Conservation (phyloP, 2,797 vertebrate genomes). For the Sarcoramphus papa region DNA sequence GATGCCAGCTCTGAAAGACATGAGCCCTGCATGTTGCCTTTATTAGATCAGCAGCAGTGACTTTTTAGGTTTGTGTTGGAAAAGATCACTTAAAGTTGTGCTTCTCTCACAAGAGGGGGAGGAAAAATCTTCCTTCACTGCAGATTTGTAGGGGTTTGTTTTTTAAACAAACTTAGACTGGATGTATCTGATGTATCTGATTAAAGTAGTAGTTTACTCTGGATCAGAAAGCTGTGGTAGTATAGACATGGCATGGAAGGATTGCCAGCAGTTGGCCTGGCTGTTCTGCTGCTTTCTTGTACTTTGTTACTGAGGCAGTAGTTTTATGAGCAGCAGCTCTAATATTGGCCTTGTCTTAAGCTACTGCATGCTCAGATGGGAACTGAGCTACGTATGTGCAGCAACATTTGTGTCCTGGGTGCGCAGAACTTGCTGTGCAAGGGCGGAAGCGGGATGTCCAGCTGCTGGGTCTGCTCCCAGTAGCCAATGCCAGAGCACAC, state of each 20-base stretch:
- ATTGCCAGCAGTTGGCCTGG: not conserved
- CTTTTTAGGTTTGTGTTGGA: not conserved
- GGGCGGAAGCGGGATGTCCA: not conserved
- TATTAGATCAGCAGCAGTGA: not conserved
- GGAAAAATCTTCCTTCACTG: not conserved
- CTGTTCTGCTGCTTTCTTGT: not conserved
- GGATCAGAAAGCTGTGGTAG: not conserved
- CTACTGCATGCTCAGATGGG: not conserved
- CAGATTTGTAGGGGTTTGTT: not conserved
- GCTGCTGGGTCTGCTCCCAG: not conserved
- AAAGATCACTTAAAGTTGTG: not conserved
- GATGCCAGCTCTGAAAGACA: not conserved
- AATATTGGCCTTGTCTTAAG: not conserved
- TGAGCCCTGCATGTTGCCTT: not conserved
- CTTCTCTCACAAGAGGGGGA: not conserved
- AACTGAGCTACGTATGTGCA: not conserved
- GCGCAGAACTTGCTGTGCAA: not conserved
- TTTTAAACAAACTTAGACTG: not conserved
- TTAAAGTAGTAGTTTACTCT: not conserved
- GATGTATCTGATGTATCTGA: not conserved
- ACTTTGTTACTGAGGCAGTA: not conserved
- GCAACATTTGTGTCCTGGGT: not conserved
- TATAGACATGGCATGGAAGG: not conserved
- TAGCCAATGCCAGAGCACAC: fast-evolving
- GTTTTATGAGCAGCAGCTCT: not conserved